A percentile compares a stretch with the other conserved stretches of the same genome.
phyloP scores from a whole-genome alignment of 2,888 invertebrate species.

The Coelogynopora nodosa region DNA sequence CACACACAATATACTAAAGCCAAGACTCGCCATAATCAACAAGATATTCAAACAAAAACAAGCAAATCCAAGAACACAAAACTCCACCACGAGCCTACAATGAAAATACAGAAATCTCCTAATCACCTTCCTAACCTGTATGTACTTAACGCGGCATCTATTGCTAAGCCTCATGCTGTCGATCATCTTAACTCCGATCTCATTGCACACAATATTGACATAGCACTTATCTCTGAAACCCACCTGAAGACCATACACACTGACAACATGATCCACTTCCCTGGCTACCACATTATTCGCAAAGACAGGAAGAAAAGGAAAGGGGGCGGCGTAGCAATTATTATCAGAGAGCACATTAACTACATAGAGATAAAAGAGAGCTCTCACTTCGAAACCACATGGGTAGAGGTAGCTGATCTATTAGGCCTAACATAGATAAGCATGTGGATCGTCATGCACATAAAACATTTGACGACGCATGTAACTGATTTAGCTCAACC shows the following conservation, averaged over 20 bases:
- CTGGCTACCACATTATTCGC: slow-evolving; percentile 25
- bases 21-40: slow-evolving; percentile 18
- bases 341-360: slow-evolving; percentile 15
- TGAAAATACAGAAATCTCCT: slow-evolving; percentile 12
- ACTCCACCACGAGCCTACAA: slow-evolving; percentile 31
- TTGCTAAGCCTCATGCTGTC: slow-evolving; percentile 7
- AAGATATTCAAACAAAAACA: slow-evolving; percentile 24
- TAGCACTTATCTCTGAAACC: slow-evolving; percentile 26
- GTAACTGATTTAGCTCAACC: too few species aligned
- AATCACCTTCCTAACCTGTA: slow-evolving; percentile 31
- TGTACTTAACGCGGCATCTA: slow-evolving; percentile 28
- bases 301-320: slow-evolving; percentile 24
- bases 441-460: too few species aligned
- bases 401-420: slow-evolving; percentile 2
- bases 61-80: slow-evolving; percentile 15
- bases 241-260: slow-evolving; percentile 25
- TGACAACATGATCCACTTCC: slow-evolving; percentile 11
- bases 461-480: too few species aligned
- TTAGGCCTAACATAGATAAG: too few species aligned
- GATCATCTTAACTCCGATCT: slow-evolving; percentile 31
- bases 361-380: slow-evolving; percentile 12
- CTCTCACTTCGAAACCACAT: slow-evolving; percentile 18
- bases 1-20: background rate
- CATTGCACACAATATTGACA: slow-evolving; percentile 29
- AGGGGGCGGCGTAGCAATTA: slow-evolving; percentile 27